Percentiles rank a stretch among this genome's conserved stretches.
These are phyloP conservation scores for Gandaritis pyraliata DNA, from an alignment of 2,888 invertebrate species.

Conservation along the genomic window DNA sequence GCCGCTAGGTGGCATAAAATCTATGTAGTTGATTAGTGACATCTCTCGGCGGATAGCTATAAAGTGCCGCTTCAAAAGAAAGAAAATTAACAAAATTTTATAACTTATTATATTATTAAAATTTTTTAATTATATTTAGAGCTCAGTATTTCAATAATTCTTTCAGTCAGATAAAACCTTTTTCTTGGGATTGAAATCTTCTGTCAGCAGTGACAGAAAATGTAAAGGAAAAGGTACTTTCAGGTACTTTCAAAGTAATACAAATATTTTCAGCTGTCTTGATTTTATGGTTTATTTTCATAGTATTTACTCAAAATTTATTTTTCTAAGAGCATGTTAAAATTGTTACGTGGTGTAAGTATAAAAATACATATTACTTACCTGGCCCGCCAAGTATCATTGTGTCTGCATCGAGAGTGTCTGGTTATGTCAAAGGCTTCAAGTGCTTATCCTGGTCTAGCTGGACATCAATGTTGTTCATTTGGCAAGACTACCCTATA, in stretches of 20 bases:
- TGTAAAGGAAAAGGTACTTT: constrained; percentile 52
- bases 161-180: constrained; percentile 3
- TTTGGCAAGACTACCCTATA: no score
- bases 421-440: constrained; percentile 6
- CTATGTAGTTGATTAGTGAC: no score
- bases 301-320: constrained; percentile 37
- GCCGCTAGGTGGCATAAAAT: no score
- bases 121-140: no score
- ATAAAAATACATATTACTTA: constrained; percentile 2
- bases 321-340: constrained; percentile 30
- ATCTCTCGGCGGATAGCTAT: constrained; percentile 19
- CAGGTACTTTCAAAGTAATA: constrained; percentile 44
- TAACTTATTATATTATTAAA: no score
- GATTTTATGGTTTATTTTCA: constrained; percentile 43
- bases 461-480: neutral
- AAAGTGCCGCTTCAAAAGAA: no score
- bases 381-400: neutral
- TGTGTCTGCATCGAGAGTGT: neutral
- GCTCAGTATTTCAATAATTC: no score
- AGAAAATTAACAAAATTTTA: no score
- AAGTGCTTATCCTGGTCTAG: constrained; percentile 23
- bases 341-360: constrained; percentile 29
- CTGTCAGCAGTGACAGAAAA: constrained; percentile 34
- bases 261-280: constrained; percentile 42
- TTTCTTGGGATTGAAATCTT: constrained; percentile 1